Evolutionary conservation across 2,888 invertebrate genomes (phyloP).

Genomic region (Therioaphis trifolii): DNA sequence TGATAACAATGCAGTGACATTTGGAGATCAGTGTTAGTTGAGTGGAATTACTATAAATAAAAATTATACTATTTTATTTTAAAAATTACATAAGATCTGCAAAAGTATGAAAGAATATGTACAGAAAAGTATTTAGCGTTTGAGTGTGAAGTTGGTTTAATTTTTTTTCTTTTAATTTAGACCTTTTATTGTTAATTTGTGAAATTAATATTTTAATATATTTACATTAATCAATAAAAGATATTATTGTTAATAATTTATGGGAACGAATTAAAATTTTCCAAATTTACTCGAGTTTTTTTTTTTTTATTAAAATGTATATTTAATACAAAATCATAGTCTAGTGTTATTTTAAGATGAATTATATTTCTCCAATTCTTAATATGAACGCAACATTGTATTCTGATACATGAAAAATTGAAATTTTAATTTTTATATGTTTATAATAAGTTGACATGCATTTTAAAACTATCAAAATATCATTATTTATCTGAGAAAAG

Average conservation of each 20-base stretch:
- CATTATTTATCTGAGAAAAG: too few species aligned
- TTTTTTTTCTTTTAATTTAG: conserved; percentile 28
- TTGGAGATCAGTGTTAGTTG: conserved; percentile 19
- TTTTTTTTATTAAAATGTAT: background rate
- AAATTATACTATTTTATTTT: conserved; percentile 23
- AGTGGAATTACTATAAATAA: conserved; percentile 43
- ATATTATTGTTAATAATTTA: conserved; percentile 48
- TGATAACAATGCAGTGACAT: background rate
- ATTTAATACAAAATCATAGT: too few species aligned
- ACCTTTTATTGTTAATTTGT: conserved; percentile 43
- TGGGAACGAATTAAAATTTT: conserved; percentile 38
- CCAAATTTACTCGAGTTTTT: conserved; percentile 1
- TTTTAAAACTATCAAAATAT: too few species aligned
- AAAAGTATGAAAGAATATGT: conserved; percentile 35
- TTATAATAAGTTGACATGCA: too few species aligned
- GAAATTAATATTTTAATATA: conserved; percentile 54
- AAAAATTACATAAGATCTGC: conserved; percentile 8
- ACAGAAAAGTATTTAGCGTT: conserved; percentile 55
- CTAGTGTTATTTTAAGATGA: too few species aligned
- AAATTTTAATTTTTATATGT: too few species aligned
- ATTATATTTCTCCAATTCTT: too few species aligned
- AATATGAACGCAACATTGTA: too few species aligned
- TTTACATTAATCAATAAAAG: conserved; percentile 24
- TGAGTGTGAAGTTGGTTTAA: conserved; percentile 14
- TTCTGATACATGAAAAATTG: too few species aligned